Base-by-base conservation (phyloP, 1,140 invertebrate genomes). In the Platyscapa corneri region DNA sequence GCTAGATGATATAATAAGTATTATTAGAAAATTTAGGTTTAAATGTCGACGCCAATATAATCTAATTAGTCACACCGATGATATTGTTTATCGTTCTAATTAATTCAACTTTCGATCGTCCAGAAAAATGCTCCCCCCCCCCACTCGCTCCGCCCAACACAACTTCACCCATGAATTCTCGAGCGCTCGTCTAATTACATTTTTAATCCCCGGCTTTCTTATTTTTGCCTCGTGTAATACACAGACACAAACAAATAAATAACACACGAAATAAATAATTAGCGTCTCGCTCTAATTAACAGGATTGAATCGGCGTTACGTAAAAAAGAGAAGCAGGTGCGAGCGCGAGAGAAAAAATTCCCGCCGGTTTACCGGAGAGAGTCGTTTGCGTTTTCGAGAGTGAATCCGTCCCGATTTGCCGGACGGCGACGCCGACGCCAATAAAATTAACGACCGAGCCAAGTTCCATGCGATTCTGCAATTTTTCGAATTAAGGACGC, bases 291-390 rank as follows among this genome's bases (percentile, higher is more conserved):
- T n/a, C n/a, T 64, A 83, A 83, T 79, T 82, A 82, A 82, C 46
- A 53, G 64, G n/a, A 64, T 84, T 46, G 49, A 42, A 64, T 76
- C 64, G 53, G 23, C 56, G 65, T 56, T 56, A 42, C 18, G 60
- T 32, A 60, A 53, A 77, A 64, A 86, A 82, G 56, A 84, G 30
- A 83, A 67, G 65, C 18, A 72, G 32, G 34, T 23, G 70, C 67
- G 49, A 72, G 65, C 23, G 39, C 60, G 42, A 70, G 60, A 64
- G 81, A 42, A 39, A 60, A 83, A 83, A 74, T 74, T 74, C 82
- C 30, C 32, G 37, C 75, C 49, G 67, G 37, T 60, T 23, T 60
- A 56, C 20, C 80, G 32, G 67, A 53, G 39, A 32, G 76, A 72
- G 76, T 53, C 8, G 60, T 12, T 27, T 37, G 27, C n/a, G 8